Evolutionary conservation across 2,888 invertebrate species (phyloP).

Genomic region (Notocelia uddmanniana): DNA sequence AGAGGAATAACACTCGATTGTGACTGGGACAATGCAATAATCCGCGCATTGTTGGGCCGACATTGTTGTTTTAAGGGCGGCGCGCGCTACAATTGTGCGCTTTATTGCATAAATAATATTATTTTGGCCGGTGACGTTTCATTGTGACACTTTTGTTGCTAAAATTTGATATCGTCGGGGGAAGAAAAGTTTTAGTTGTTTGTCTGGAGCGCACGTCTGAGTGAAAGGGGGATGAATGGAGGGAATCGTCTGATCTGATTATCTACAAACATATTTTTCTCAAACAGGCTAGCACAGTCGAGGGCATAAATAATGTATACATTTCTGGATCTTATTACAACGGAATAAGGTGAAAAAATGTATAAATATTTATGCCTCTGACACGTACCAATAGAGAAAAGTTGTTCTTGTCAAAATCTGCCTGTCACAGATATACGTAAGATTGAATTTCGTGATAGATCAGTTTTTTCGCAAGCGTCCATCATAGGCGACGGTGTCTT

Average conservation of each 20-base stretch:
- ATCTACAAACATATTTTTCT: neutral
- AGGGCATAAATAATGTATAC: too few species aligned
- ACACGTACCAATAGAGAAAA: too few species aligned
- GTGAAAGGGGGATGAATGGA: neutral
- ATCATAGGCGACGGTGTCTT: too few species aligned
- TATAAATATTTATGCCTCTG: too few species aligned
- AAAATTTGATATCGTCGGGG: conserved; percentile 61
- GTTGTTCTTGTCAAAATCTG: too few species aligned
- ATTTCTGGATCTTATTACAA: too few species aligned
- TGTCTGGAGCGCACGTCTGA: conserved; percentile 8
- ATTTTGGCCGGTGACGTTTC: conserved; percentile 76
- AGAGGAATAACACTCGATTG: conserved; percentile 74
- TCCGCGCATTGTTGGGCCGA: conserved; percentile 84
- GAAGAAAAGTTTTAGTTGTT: conserved; percentile 37
- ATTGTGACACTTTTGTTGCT: conserved; percentile 73
- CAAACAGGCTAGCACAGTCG: too few species aligned
- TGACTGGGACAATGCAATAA: conserved; percentile 85
- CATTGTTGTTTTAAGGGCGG: conserved; percentile 86
- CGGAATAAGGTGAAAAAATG: too few species aligned
- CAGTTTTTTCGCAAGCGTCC: too few species aligned
- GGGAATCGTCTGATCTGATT: conserved; percentile 5
- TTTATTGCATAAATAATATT: conserved; percentile 86
- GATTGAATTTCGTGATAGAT: too few species aligned
- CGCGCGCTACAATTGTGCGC: conserved; percentile 81
- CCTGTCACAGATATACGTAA: neutral